Evolutionary conservation across 2,113 vertebrate species (phyloP), one percentile per base, ranked within the genome.

Genomic region (Sinocyclocheilus anophthalmus): DNA sequence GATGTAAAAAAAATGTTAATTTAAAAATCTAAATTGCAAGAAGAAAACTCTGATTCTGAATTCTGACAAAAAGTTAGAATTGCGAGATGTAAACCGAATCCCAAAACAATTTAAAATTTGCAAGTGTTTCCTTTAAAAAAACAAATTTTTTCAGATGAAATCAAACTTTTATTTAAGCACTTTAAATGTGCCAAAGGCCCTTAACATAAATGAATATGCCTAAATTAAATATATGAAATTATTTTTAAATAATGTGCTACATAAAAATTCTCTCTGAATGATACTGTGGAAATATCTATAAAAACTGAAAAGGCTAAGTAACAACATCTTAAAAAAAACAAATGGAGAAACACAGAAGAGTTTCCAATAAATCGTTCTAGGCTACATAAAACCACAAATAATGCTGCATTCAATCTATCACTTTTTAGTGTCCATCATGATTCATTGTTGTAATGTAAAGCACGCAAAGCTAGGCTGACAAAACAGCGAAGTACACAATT

Each of bases 361-460:
- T 22, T 72, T 72, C 69, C 69, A 72, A 39, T 39, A 42, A 72
- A 72, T 72, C 10, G 0, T 42, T 39, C 3, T 42, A 9, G 1
- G 33, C 4, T 4, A 39, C 69, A 72, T 72, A 72, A 67, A 67
- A 67, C 65, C 14, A 6, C 3, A 67, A 39, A 72, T 8, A 22
- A 42, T 69, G 18, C 37, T 12, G 69, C 37, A 72, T n/a, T 12
- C 37, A 30, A 22, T 39, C 33, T 5, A 20, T 72, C 80, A 88
- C 88, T 88, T 91, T 91, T 85, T 86, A 89, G 69, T 72, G 89
- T 89, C 89, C 57, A 87, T 67, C 55, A 86, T 80, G 84, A 88
- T 82, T 86, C 88, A 85, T 83, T 90, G 78, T 87, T 83, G 85
- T 81, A 92, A 89, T 84, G 85, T 45, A 65, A 76, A 85, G 65